Evolutionary conservation across 37 sponge, comb jelly and placozoan genomes (phyloP), one percentile per base, ranked within the genome.

Genomic region (Eunapius fragilis): DNA sequence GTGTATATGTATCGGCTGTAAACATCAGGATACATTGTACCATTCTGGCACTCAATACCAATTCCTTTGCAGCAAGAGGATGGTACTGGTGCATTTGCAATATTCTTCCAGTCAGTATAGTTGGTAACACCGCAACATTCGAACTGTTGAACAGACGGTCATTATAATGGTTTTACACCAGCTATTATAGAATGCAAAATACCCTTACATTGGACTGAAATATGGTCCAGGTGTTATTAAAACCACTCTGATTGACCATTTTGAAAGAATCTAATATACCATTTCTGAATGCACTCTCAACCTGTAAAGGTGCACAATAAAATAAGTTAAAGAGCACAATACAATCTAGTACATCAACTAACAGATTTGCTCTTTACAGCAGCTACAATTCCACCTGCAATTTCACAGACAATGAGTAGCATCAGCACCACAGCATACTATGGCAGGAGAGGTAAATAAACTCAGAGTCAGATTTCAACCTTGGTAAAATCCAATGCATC

Each of bases 371-470:
- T 87, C 70, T 68, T 36, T 0, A 87, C 88, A 34, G 35, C 88
- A 24, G 92, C 92, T 34, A 88, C 88, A n/a, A 91, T 91, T 2
- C 92, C 92, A 31, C 80, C 88, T 58, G 92, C 76, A 26, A 91
- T 84, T 47, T 87, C 88, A 78, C 69, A 69, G 36, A 91, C 38
- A n/a, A 91, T 81, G 4, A 91, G 50, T 33, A 91, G 70, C 35
- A 69, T 67, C 27, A 91, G 76, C 7, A 84, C 71, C 30, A 91
- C 37, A 12, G 84, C 88, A 87, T 91, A 91, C 92, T 91, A 38
- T 31, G 35, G 17, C 31, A 6, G 41, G 41, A 41, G 6, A 41
- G 7, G 9, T 45, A 4, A 45, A 45, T 45, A 45, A 11, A 45
- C 4, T 45, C 7, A 9, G 9, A 11, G 4, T 4, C 47, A 45